These are phyloP conservation scores for Orthosia cruda DNA, from an alignment of 2,888 invertebrate genomes.

Conservation along the genomic window DNA sequence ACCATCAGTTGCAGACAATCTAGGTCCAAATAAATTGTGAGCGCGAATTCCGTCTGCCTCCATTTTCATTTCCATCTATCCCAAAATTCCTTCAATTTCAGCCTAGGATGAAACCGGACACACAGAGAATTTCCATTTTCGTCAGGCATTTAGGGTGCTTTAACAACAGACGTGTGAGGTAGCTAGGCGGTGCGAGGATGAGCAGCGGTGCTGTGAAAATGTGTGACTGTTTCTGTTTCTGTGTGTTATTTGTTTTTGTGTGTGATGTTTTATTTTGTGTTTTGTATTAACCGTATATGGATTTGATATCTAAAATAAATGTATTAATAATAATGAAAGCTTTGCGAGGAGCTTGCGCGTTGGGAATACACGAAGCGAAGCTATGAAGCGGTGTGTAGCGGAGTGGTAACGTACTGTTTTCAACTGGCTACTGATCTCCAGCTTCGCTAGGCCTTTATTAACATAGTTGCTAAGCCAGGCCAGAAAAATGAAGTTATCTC, in stretches of 20 bases:
- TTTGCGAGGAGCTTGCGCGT: not conserved
- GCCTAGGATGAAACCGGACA: slow-evolving; percentile 57
- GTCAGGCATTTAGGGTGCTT: slow-evolving; percentile 27
- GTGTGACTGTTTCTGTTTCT: too few species aligned
- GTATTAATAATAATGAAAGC: too few species aligned
- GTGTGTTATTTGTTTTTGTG: too few species aligned
- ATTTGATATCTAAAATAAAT: too few species aligned
- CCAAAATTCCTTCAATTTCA: slow-evolving; percentile 56
- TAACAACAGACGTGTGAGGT: not conserved
- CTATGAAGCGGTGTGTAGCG: not conserved
- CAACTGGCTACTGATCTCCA: too few species aligned
- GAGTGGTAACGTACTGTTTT: not conserved
- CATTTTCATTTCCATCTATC: slow-evolving; percentile 63
- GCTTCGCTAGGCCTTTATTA: too few species aligned
- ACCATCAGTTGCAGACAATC: slow-evolving; percentile 45
- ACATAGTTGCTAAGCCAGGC: not conserved
- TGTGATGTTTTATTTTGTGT: too few species aligned
- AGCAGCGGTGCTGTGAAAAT: not conserved
- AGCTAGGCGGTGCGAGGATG: not conserved
- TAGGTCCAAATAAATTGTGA: slow-evolving; percentile 50
- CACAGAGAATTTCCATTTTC: slow-evolving; percentile 54
- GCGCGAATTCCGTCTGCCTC: slow-evolving; percentile 33
- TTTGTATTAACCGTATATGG: too few species aligned
- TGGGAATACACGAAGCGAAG: not conserved
- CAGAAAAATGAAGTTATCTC: not conserved